Conservation (phyloP, 2,888 invertebrate species). For the Drosophila setosimentum region DNA sequence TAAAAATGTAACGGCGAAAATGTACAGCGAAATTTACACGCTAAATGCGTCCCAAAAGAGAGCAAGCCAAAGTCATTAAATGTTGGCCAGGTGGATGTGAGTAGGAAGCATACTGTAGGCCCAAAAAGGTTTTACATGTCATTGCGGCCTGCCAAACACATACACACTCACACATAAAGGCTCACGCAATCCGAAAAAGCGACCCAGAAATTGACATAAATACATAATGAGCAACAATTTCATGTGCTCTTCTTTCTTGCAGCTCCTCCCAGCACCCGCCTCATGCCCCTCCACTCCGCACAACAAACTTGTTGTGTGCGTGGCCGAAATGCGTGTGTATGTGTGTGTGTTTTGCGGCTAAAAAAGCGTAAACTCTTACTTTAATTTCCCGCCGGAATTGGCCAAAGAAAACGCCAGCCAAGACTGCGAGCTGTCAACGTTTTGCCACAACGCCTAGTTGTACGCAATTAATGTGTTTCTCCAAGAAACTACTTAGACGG, state of each 20-base stretch:
- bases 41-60: conserved; percentile 78
- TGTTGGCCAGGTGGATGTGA: conserved; percentile 66
- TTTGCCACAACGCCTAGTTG: conserved; percentile 66
- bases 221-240: conserved; percentile 78
- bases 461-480: conserved; percentile 69
- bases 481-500: conserved; percentile 54
- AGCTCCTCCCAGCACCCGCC: not conserved
- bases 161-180: conserved; percentile 26
- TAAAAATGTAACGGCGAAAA: conserved; percentile 64
- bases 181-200: conserved; percentile 37
- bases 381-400: conserved; percentile 77
- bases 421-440: conserved; percentile 65
- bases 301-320: conserved; percentile 38
- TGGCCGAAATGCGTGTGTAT: conserved; percentile 56
- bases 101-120: conserved; percentile 49
- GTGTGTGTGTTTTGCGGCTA: conserved; percentile 51
- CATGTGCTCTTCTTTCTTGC: conserved; percentile 37
- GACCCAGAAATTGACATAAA: conserved; percentile 78
- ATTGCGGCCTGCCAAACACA: conserved; percentile 58
- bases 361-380: conserved; percentile 77
- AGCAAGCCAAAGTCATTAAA: conserved; percentile 78
- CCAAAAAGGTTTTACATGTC: conserved; percentile 79
- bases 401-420: conserved; percentile 55
- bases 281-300: not conserved
- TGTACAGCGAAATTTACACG: conserved; percentile 73